Conservation (phyloP, 1,140 invertebrate species). For the Mya arenaria region DNA sequence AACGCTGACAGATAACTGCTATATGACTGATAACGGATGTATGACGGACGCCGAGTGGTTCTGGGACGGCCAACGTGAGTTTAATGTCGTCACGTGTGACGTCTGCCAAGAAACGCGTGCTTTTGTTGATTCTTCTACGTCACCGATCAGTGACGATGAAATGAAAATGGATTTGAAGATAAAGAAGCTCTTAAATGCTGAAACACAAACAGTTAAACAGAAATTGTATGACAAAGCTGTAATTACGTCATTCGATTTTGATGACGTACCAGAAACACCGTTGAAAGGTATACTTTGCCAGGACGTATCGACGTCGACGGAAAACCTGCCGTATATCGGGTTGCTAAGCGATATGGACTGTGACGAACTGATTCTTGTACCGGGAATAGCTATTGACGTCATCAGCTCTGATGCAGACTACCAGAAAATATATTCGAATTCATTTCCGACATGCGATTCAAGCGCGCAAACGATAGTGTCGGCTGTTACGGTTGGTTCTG, state of each 20-base stretch:
- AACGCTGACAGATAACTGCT: slow-evolving; percentile 63
- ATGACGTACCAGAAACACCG: slow-evolving; percentile 52
- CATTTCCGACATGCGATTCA: slow-evolving; percentile 59
- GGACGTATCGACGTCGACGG: slow-evolving; percentile 76
- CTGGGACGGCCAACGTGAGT: slow-evolving; percentile 27
- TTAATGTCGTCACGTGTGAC: slow-evolving; percentile 52
- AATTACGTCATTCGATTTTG: slow-evolving; percentile 66
- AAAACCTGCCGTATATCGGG: slow-evolving; percentile 76
- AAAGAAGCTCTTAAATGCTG: slow-evolving; percentile 39
- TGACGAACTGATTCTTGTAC: slow-evolving; percentile 75
- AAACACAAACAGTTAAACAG: slow-evolving; percentile 66
- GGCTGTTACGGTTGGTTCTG: slow-evolving; percentile 31
- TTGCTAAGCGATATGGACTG: slow-evolving; percentile 77
- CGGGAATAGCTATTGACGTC: slow-evolving; percentile 71
- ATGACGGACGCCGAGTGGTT: slow-evolving; percentile 56
- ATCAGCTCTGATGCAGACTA: slow-evolving; percentile 60
- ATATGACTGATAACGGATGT: slow-evolving; percentile 54
- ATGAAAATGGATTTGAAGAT: neutral
- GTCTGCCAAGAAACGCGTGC: slow-evolving; percentile 36
- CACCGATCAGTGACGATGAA: slow-evolving; percentile 15
- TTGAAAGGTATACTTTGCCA: slow-evolving; percentile 48
- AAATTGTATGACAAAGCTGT: slow-evolving; percentile 69
- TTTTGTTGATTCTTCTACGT: slow-evolving; percentile 38
- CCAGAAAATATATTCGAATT: slow-evolving; percentile 14
- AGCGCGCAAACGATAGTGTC: slow-evolving; percentile 69